Percentiles rank a stretch among this genome's conserved stretches.
phyloP scores from a whole-genome alignment of 2,888 invertebrate genomes.

The Temnothorax rugatulus region DNA sequence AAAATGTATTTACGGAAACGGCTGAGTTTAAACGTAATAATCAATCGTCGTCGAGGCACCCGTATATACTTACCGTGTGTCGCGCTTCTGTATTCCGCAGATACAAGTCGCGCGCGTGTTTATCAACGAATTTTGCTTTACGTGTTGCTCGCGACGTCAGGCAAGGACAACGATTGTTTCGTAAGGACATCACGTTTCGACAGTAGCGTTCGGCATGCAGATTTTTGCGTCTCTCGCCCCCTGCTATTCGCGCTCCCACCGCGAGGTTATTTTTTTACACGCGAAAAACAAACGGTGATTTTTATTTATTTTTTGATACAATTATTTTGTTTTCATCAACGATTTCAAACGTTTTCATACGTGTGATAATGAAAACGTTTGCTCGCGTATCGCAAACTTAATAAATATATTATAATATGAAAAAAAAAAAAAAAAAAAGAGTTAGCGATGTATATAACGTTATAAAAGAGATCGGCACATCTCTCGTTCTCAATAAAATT shows the following conservation, averaged over 20 bases:
- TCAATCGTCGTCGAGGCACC: neutral
- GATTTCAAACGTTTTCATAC: neutral
- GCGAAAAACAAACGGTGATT: slow-evolving; percentile 5
- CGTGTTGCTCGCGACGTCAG: slow-evolving; percentile 60
- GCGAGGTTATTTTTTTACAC: slow-evolving; percentile 17
- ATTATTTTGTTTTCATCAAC: slow-evolving; percentile 10
- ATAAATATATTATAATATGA: neutral
- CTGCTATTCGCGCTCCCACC: slow-evolving; percentile 45
- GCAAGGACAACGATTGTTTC: slow-evolving; percentile 62
- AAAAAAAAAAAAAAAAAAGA: neutral
- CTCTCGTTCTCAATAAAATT: neutral
- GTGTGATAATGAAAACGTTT: neutral
- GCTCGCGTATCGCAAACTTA: neutral
- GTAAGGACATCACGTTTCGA: slow-evolving; percentile 73
- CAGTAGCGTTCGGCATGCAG: slow-evolving; percentile 68
- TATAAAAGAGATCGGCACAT: neutral
- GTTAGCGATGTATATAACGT: neutral
- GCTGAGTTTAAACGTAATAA: slow-evolving; percentile 12
- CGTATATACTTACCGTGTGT: neutral
- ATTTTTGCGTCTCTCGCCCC: slow-evolving; percentile 63
- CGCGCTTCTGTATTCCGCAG: slow-evolving; percentile 56
- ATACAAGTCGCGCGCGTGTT: slow-evolving; percentile 53
- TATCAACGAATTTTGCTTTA: slow-evolving; percentile 62
- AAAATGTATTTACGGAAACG: neutral
- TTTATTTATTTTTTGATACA: neutral